These are phyloP conservation scores for Drosophila simulans DNA, from an alignment of 1,140 invertebrate genomes.

Conservation along the genomic window DNA sequence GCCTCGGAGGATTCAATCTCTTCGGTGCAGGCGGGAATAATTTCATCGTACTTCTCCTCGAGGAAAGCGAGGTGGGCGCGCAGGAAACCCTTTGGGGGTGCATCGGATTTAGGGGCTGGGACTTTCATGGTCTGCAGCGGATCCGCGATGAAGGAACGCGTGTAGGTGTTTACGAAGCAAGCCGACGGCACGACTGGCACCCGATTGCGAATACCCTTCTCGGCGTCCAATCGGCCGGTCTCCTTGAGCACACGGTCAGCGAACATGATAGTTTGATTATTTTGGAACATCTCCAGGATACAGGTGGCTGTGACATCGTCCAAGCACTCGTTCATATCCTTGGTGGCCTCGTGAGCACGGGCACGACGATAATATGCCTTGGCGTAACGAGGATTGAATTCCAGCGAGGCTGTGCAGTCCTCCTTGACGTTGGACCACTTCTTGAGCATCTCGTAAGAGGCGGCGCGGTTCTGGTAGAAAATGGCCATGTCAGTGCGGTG, in stretches of 20 bases:
- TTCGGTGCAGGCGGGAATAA: slow-evolving; percentile 92
- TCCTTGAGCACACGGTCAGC: slow-evolving; percentile 94
- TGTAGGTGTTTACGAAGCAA: slow-evolving; percentile 93
- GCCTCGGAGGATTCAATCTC: slow-evolving; percentile 90
- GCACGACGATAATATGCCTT: slow-evolving; percentile 95
- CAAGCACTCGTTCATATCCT: slow-evolving; percentile 91
- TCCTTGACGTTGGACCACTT: slow-evolving; percentile 93
- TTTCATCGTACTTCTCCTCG: slow-evolving; percentile 90
- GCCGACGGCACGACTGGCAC: slow-evolving; percentile 91
- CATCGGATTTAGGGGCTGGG: slow-evolving; percentile 64
- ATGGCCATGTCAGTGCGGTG: slow-evolving; percentile 91
- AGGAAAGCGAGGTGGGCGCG: slow-evolving; percentile 89
- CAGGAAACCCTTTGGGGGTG: slow-evolving; percentile 86
- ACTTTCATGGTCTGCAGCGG: slow-evolving; percentile 85
- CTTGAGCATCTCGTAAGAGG: slow-evolving; percentile 96
- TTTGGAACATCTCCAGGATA: slow-evolving; percentile 94
- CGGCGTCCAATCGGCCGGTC: slow-evolving; percentile 89
- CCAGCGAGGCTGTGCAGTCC: slow-evolving; percentile 94
- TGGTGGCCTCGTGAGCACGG: slow-evolving; percentile 91
- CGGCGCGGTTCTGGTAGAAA: slow-evolving; percentile 98
- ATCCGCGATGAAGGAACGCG: slow-evolving; percentile 93
- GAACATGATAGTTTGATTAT: slow-evolving; percentile 90
- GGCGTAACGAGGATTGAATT: slow-evolving; percentile 94
- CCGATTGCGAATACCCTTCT: slow-evolving; percentile 89
- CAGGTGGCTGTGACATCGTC: slow-evolving; percentile 97